Conservation (phyloP, 2,888 invertebrate genomes). For the Trilocha varians region DNA sequence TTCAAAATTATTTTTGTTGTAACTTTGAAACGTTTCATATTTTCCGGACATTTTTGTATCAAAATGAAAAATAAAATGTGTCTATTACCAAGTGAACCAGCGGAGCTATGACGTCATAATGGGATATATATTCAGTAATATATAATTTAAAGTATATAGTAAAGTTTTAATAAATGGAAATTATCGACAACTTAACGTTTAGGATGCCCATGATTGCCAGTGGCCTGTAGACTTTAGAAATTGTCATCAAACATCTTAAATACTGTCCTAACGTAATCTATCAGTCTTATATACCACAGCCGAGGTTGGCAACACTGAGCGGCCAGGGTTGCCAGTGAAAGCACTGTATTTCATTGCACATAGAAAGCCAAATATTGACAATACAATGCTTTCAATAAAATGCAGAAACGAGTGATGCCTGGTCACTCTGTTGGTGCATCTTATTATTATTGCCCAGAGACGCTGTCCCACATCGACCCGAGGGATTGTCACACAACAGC, state of each 20-base stretch:
- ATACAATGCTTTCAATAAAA: too few relatives aligned
- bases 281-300: neutral
- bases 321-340: neutral
- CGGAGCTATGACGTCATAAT: constrained; percentile 44
- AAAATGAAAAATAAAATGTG: constrained; percentile 32
- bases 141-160: constrained; percentile 58
- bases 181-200: constrained; percentile 62
- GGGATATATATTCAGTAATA: constrained; percentile 59
- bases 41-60: constrained; percentile 9
- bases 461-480: too few relatives aligned
- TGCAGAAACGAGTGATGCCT: too few relatives aligned
- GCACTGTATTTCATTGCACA: neutral
- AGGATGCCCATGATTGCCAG: constrained; percentile 69
- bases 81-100: constrained; percentile 38
- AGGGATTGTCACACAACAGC: too few relatives aligned
- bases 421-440: too few relatives aligned
- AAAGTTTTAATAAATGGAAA: constrained; percentile 60
- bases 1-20: constrained; percentile 16
- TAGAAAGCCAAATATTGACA: too few relatives aligned
- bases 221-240: constrained; percentile 61
- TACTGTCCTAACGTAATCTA: neutral
- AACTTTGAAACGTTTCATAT: constrained; percentile 13
- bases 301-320: too few relatives aligned
- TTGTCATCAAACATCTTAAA: constrained; percentile 20
- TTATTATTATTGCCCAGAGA: too few relatives aligned